phyloP scores from a whole-genome alignment of 2,113 vertebrate species.

The Notarius lentiginosus region DNA sequence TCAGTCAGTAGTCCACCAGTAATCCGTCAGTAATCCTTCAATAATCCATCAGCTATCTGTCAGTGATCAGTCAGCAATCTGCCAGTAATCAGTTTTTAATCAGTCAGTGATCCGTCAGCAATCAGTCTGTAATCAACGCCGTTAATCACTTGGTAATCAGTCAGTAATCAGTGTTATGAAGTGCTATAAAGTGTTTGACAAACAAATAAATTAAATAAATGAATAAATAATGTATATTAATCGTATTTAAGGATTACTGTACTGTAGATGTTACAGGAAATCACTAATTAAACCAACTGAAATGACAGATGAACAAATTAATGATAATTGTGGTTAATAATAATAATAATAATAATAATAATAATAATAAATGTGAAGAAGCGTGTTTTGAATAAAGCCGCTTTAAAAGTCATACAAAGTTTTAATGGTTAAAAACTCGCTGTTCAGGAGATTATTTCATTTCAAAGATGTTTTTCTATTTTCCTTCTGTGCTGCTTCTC shows the following conservation, averaged over 20 bases:
- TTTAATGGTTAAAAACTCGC: background rate
- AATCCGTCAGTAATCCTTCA: too few relatives aligned
- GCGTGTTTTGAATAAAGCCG: background rate
- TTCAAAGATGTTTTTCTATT: background rate
- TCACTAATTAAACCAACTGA: background rate
- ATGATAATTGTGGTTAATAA: background rate
- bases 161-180: too few relatives aligned
- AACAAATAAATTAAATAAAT: background rate
- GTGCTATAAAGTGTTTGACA: background rate
- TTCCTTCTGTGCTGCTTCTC: constrained; percentile 25
- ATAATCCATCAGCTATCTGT: too few relatives aligned
- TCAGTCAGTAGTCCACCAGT: too few relatives aligned
- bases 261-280: background rate
- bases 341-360: background rate
- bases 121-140: too few relatives aligned
- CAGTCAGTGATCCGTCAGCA: too few relatives aligned
- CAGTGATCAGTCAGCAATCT: too few relatives aligned
- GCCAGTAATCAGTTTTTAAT: too few relatives aligned
- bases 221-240: too few relatives aligned
- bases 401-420: background rate
- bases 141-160: too few relatives aligned
- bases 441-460: background rate
- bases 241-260: background rate
- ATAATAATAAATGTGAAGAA: background rate
- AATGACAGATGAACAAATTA: background rate